phyloP scores from a whole-genome alignment of 2,113 vertebrate genomes.

The Rhadina sibilatrix region DNA sequence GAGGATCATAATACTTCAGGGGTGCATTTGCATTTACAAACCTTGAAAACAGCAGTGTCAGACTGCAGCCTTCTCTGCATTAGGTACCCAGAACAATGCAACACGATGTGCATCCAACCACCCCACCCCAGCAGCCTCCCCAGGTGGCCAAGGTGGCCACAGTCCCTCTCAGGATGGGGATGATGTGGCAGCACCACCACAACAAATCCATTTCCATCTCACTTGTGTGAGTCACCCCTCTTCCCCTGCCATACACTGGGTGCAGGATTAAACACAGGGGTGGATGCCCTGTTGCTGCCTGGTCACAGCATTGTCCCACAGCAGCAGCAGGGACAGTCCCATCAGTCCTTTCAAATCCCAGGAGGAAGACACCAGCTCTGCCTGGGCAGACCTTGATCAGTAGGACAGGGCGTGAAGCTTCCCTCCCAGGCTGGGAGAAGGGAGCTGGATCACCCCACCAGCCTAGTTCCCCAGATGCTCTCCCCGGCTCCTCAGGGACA shows the following conservation, averaged over 20 bases:
- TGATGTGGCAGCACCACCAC: background rate
- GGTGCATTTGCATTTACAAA: background rate
- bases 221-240: background rate
- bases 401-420: background rate
- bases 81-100: background rate
- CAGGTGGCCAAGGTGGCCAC: background rate
- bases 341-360: background rate
- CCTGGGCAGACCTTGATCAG: background rate
- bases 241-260: background rate
- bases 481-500: background rate
- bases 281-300: background rate
- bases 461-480: background rate
- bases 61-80: background rate
- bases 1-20: background rate
- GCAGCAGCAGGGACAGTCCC: background rate
- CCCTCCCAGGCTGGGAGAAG: background rate
- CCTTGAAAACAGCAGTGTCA: background rate
- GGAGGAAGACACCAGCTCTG: background rate
- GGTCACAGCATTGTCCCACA: background rate
- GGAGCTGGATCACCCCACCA: background rate
- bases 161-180: background rate
- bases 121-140: background rate
- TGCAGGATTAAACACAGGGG: background rate
- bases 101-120: fast-evolving
- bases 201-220: background rate